These are phyloP conservation scores for Plestiodon gilberti DNA, from an alignment of 2,113 vertebrate species.

Conservation along the genomic window DNA sequence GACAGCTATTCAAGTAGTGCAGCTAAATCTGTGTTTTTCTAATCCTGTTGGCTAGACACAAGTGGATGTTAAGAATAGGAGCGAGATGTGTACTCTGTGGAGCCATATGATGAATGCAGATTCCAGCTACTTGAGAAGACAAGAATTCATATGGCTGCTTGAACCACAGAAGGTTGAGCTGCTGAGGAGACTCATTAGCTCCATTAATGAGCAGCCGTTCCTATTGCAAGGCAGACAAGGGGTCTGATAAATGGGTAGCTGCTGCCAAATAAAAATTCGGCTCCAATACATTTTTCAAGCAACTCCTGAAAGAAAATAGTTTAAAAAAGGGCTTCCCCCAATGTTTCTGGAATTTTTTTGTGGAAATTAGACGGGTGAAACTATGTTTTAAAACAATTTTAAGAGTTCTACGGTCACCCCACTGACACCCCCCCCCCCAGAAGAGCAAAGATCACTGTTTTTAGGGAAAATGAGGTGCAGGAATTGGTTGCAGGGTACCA, in stretches of 20 bases:
- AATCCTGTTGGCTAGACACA: accelerated
- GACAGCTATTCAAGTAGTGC: background rate
- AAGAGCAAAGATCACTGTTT: too few relatives aligned
- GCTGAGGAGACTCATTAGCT: accelerated
- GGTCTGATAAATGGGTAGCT: background rate
- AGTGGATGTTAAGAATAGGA: background rate
- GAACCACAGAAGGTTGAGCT: background rate
- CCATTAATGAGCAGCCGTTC: background rate
- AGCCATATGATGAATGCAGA: background rate
- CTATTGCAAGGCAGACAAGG: background rate
- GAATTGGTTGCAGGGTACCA: too few relatives aligned
- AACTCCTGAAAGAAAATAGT: too few relatives aligned
- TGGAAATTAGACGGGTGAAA: too few relatives aligned
- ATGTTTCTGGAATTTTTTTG: too few relatives aligned
- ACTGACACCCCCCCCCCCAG: too few relatives aligned
- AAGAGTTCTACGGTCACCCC: too few relatives aligned
- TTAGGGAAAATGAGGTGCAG: too few relatives aligned
- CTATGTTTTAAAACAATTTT: too few relatives aligned
- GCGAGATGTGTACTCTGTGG: background rate
- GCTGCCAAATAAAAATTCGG: background rate
- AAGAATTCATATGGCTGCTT: background rate
- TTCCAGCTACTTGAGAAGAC: background rate
- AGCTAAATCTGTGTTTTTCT: accelerated
- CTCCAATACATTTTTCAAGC: too few relatives aligned
- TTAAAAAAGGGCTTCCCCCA: too few relatives aligned